Base-by-base conservation (phyloP, 35 echinoderm and acorn worm genomes). In the Nesometra sesokonis region DNA sequence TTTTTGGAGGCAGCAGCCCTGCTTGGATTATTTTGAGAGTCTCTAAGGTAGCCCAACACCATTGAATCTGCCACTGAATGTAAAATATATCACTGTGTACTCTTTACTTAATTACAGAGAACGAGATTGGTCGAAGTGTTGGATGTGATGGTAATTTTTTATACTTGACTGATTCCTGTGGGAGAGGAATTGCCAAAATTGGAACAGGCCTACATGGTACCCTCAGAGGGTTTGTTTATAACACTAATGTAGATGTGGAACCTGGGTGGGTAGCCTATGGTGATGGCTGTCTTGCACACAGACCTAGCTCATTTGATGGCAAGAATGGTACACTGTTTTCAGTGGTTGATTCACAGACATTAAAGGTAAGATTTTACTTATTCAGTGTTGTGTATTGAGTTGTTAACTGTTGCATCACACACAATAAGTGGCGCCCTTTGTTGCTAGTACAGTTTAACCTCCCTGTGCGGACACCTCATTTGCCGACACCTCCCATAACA, bases 131-230 rank as follows among this genome's bases (percentile, higher is more conserved):
- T 21, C 32, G 92, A 9, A 93, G 87, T 32, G 32, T 93, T 35
- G 80, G 88, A 8, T 87, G 88, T 90, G 92, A 93, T 67, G 88
- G 92, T 32, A 77, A 37, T 32, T 93, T 80, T 47, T 77, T 93
- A 17, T 93, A 93, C 81, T 82, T 82, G 7, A 93, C 88, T 19
- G 86, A 84, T 76, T 86, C 85, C 5, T 86, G 82, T 77, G 92
- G 92, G 21, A 86, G 86, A 80, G 88, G 92, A 0, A 80, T 93
- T 32, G 88, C 92, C 46, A 93, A 93, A 78, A 81, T 93, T 76
- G 92, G 92, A 21, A 87, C 92, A 77, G 92, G 92, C 83, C 57
- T 93, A n/a, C 84, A 87, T 77, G 92, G 92, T 29, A 90, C 92
- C 7, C 35, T 93, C 13, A 90, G 92, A 40, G 92, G 92, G 19